A percentile compares a stretch with the other conserved stretches of the same genome.
These are phyloP conservation scores for Temnothorax rugatulus DNA, from an alignment of 2,888 invertebrate species.

Conservation along the genomic window DNA sequence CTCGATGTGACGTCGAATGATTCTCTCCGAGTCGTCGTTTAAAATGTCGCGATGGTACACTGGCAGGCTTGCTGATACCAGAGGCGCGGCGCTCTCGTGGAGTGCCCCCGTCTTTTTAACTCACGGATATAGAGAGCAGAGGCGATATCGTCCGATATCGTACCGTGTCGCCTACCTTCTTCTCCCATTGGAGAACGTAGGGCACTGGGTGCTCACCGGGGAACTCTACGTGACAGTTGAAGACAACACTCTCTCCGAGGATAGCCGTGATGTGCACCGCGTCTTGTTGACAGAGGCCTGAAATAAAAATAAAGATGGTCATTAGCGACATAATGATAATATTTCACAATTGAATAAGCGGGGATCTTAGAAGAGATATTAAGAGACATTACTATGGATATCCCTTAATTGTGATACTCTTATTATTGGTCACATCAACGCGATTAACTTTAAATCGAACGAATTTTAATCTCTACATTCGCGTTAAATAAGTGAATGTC, in stretches of 20 bases:
- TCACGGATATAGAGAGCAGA: constrained; percentile 86
- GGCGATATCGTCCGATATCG: constrained; percentile 89
- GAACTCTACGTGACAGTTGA: constrained; percentile 99
- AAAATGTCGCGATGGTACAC: constrained; percentile 47
- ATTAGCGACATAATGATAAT: not conserved
- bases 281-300: constrained; percentile 94
- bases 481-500: not conserved
- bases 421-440: not conserved
- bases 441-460: not conserved
- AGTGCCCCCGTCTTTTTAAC: constrained; percentile 84
- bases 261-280: constrained; percentile 99
- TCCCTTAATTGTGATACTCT: too few species aligned
- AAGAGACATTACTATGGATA: too few species aligned
- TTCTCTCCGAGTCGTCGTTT: constrained; percentile 21
- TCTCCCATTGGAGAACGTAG: constrained; percentile 99
- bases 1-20: constrained; percentile 28
- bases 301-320: constrained; percentile 75
- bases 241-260: constrained; percentile 98
- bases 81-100: constrained; percentile 77
- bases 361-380: not conserved
- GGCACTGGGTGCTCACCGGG: constrained; percentile 98
- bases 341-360: not conserved
- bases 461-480: not conserved
- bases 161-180: constrained; percentile 99
- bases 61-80: constrained; percentile 74